Conservation (phyloP, 2,113 vertebrate species). For the Scophthalmus maximus region DNA sequence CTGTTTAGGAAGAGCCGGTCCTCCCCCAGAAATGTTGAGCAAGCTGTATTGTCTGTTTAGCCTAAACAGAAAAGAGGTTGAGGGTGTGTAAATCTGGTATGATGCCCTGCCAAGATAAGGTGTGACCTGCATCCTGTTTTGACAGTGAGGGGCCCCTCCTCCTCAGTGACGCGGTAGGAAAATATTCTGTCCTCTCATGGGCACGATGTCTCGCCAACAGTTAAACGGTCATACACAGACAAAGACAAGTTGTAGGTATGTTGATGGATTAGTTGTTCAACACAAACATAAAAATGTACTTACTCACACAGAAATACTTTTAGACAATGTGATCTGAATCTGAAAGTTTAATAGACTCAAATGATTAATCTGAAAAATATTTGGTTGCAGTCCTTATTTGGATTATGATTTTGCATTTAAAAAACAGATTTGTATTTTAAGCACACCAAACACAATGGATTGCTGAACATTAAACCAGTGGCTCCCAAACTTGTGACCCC, state of each 20-base stretch:
- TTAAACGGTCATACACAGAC: conserved; percentile 46
- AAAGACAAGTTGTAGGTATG: conserved; percentile 27
- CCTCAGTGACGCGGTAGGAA: conserved; percentile 42
- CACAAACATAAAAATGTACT: background rate
- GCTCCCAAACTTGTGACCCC: background rate
- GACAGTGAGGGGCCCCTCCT: conserved; percentile 35
- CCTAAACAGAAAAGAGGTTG: conserved; percentile 25
- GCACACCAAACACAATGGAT: background rate
- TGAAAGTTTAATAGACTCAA: too few species aligned
- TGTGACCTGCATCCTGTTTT: conserved; percentile 70
- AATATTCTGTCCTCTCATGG: conserved; percentile 35
- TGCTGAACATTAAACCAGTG: background rate
- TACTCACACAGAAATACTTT: background rate
- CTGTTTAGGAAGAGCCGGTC: background rate
- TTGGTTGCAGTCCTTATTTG: background rate
- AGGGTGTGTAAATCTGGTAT: conserved; percentile 42
- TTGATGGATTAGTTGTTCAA: conserved; percentile 9
- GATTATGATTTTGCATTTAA: background rate
- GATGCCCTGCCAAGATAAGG: conserved; percentile 49
- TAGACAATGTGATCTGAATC: too few species aligned
- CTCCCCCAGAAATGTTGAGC: conserved; percentile 28
- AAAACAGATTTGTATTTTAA: background rate
- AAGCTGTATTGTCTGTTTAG: conserved; percentile 31
- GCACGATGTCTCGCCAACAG: conserved; percentile 36
- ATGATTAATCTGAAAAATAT: background rate